Evolutionary conservation across 2,113 vertebrate species (phyloP).

Genomic region (Phycodurus eques): DNA sequence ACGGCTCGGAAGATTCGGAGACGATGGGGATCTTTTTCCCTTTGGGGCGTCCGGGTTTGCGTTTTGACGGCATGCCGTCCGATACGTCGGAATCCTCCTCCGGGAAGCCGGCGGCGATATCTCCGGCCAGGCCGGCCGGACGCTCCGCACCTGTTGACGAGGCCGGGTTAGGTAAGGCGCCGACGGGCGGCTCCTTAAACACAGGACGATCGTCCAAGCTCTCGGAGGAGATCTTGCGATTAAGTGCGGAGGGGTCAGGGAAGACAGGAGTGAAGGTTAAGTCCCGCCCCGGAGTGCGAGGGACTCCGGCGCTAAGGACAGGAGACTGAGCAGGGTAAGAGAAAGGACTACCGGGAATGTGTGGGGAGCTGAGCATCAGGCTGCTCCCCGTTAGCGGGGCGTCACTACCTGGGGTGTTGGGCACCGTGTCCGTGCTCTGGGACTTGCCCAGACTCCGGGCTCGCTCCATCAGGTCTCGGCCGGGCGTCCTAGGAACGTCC

Average conservation of each 20-base stretch:
- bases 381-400: conserved; percentile 84
- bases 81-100: conserved; percentile 73
- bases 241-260: conserved; percentile 81
- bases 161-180: conserved; percentile 68
- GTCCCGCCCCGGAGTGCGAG: conserved; percentile 93
- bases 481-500: conserved; percentile 87
- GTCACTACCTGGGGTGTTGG: conserved; percentile 86
- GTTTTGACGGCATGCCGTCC: conserved; percentile 73
- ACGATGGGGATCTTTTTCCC: conserved; percentile 66
- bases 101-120: conserved; percentile 58
- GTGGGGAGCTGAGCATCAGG: conserved; percentile 85
- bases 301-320: conserved; percentile 83
- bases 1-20: conserved; percentile 70
- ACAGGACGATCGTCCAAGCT: conserved; percentile 77
- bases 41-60: conserved; percentile 83
- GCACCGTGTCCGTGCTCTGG: conserved; percentile 87
- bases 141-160: conserved; percentile 60
- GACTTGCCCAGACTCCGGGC: conserved; percentile 80
- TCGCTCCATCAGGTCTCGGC: conserved; percentile 81
- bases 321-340: conserved; percentile 93
- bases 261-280: conserved; percentile 91
- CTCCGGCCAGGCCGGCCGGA: conserved; percentile 62
- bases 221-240: conserved; percentile 82
- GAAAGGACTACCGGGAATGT: conserved; percentile 91
- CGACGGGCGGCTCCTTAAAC: conserved; percentile 82